Evolutionary conservation across 2,113 vertebrate genomes (phyloP).

Genomic region (Ancistrus triradiatus): DNA sequence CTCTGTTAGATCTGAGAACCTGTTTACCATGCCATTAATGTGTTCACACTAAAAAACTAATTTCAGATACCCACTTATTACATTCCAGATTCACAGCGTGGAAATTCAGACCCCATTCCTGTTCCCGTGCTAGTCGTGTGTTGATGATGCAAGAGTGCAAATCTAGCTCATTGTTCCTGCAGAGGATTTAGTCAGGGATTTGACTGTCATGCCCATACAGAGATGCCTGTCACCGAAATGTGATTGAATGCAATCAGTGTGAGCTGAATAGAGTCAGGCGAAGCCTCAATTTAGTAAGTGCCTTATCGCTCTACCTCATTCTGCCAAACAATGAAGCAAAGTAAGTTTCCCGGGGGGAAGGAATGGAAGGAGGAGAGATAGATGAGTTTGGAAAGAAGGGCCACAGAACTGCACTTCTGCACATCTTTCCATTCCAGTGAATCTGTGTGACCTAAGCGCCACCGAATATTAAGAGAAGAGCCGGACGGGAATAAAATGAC

Average conservation of each 20-base stretch:
- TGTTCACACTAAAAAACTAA: too few species aligned
- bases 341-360: background rate
- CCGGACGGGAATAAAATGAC: too few species aligned
- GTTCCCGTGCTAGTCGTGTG: too few species aligned
- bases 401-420: constrained; percentile 46
- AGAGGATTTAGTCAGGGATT: constrained; percentile 6
- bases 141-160: background rate
- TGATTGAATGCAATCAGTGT: constrained; percentile 14
- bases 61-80: too few species aligned
- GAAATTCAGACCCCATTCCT: too few species aligned
- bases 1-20: too few species aligned
- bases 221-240: constrained; percentile 7
- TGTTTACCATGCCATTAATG: too few species aligned
- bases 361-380: constrained; percentile 18
- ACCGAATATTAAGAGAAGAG: too few species aligned
- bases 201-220: constrained; percentile 16
- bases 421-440: constrained; percentile 47
- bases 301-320: constrained; percentile 23
- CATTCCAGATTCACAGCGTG: too few species aligned
- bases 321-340: constrained; percentile 16
- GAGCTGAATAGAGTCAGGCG: constrained; percentile 7
- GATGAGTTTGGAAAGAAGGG: constrained; percentile 43
- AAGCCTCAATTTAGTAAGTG: constrained; percentile 5
- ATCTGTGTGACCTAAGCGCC: too few species aligned
- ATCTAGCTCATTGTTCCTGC: background rate